A percentile compares a stretch with the other conserved stretches of the same genome.
Evolutionary conservation across 2,888 invertebrate species (phyloP).

Genomic region (Iphiclides podalirius): DNA sequence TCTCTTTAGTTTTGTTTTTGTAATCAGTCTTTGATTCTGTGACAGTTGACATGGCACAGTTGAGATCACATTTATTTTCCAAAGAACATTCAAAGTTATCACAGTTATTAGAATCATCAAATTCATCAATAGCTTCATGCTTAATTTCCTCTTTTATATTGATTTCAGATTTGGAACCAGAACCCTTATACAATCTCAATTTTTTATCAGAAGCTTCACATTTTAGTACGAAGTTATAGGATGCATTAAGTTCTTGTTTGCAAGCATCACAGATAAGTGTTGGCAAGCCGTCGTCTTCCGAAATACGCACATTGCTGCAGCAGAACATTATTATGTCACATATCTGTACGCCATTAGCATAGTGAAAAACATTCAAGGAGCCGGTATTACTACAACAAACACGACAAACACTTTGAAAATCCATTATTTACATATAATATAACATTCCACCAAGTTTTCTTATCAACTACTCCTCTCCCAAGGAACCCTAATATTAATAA

Average conservation of each 20-base stretch:
- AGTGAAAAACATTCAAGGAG: slow-evolving; percentile 40
- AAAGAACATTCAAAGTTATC: slow-evolving; percentile 25
- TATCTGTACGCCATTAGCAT: slow-evolving; percentile 33
- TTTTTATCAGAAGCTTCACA: slow-evolving; percentile 54
- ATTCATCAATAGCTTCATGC: slow-evolving; percentile 34
- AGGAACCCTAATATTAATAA: too few species aligned
- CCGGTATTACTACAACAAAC: slow-evolving; percentile 50
- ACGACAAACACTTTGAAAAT: slow-evolving; percentile 40
- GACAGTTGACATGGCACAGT: not conserved
- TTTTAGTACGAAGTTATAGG: slow-evolving; percentile 51
- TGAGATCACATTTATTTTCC: slow-evolving; percentile 16
- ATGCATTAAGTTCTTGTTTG: slow-evolving; percentile 40
- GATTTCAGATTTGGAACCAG: slow-evolving; percentile 19
- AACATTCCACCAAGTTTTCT: too few species aligned
- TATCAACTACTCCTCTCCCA: too few species aligned
- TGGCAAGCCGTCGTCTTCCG: slow-evolving; percentile 52
- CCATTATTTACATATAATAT: slow-evolving; percentile 1
- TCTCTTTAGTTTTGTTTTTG: slow-evolving; percentile 30
- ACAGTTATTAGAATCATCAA: too few species aligned
- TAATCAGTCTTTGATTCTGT: not conserved
- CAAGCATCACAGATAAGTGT: slow-evolving; percentile 46
- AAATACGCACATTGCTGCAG: slow-evolving; percentile 45
- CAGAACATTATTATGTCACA: slow-evolving; percentile 51
- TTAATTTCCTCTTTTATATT: slow-evolving; percentile 44
- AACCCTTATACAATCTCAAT: slow-evolving; percentile 35